Evolutionary conservation across 1,140 invertebrate species (phyloP).

Genomic region (Spodoptera litura): DNA sequence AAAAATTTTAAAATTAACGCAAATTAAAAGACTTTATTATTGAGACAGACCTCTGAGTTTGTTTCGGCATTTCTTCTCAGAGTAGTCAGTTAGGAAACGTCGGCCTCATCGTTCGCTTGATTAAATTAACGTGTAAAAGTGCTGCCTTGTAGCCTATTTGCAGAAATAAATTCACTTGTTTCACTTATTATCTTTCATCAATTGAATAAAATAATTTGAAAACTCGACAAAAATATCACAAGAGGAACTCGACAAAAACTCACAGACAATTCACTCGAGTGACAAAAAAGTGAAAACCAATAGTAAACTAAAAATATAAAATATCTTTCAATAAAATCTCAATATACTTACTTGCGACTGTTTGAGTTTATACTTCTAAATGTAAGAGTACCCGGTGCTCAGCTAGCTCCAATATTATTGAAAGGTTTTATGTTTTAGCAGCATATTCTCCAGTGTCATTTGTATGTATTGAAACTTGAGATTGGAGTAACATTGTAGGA

Average conservation of each 20-base stretch:
- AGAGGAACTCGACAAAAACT: neutral
- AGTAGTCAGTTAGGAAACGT: no score
- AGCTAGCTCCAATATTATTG: constrained; percentile 41
- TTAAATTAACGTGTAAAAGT: no score
- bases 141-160: no score
- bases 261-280: neutral
- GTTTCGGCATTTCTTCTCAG: no score
- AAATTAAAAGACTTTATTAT: no score
- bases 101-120: no score
- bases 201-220: neutral
- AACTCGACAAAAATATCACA: neutral
- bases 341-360: constrained; percentile 61
- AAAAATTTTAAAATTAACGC: no score
- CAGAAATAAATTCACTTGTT: no score
- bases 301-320: constrained; percentile 65
- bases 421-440: constrained; percentile 27
- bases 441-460: neutral
- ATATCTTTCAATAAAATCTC: constrained; percentile 71
- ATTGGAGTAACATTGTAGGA: constrained; percentile 50
- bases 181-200: no score
- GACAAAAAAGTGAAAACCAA: constrained; percentile 3
- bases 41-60: no score
- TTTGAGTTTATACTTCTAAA: constrained; percentile 59
- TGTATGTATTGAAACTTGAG: neutral
- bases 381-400: constrained; percentile 24